Evolutionary conservation across 2,888 invertebrate species (phyloP), one percentile per base, ranked within the genome.

Genomic region (Biston betularia): DNA sequence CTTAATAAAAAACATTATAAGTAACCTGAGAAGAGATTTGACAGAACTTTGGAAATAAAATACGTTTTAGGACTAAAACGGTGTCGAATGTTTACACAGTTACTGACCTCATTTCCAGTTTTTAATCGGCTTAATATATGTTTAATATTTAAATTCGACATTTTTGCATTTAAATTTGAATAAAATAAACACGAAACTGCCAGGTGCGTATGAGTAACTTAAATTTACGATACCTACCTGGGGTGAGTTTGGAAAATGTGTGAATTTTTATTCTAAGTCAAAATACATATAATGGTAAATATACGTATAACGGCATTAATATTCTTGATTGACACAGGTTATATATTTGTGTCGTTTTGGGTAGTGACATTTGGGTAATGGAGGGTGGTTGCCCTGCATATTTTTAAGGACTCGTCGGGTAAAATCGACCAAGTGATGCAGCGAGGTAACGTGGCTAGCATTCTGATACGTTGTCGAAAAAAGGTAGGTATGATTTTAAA

Each of bases 51-150:
- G 34, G 14, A 53, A 48, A 53, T 62, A 60, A 56, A 57, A 50
- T 40, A 52, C 24, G 14, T 59, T 52, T 52, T 24, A 1, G 40
- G 33, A 45, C 14, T 11, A 35, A n/a, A 58, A 24, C 34, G 52
- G 52, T 35, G 56, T 50, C 45, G 12, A 40, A 14, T 8, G 12
- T 35, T 53, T 57, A 35, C 61, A 62, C 66, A 57, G 62, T 66
- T 66, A 66, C 42, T 44, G 53, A 66, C 65, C 62, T 57, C 58
- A 58, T 60, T 60, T 57, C 46, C 46, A 57, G 65, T 61, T 61
- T 55, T 44, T 52, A 65, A 65, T 56, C 65, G 49, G 45, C 58
- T 48, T 46, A 24, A 24, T 35, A 56, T 45, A 14, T 35, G 53
- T 62, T 53, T 52, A 35, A 52, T 46, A 58, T 61, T 65, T 14